Evolutionary conservation across 2,888 invertebrate species (phyloP).

Genomic region (Leptopterna dolabrata): DNA sequence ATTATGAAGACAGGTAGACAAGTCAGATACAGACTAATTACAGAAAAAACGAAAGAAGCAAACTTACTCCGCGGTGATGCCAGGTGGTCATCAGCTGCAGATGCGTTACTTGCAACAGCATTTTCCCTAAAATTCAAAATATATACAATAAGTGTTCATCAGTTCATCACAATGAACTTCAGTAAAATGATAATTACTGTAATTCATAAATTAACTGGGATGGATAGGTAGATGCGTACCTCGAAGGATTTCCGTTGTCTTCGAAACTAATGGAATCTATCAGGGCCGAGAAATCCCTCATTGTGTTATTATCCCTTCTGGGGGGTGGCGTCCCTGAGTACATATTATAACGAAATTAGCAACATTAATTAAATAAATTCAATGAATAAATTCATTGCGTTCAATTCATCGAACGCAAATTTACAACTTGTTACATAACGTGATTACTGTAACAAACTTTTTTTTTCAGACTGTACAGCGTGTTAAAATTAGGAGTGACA

Average conservation of each 20-base stretch:
- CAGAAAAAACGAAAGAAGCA: no score
- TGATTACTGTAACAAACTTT: no score
- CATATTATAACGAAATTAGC: no score
- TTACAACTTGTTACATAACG: no score
- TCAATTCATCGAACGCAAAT: no score
- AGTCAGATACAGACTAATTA: no score
- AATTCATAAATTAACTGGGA: background rate
- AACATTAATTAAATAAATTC: no score
- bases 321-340: background rate
- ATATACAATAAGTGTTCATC: background rate
- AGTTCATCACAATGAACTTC: background rate
- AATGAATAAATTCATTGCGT: no score
- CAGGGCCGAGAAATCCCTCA: slow-evolving; percentile 8
- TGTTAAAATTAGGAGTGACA: no score
- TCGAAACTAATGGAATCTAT: slow-evolving; percentile 26
- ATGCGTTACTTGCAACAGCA: background rate
- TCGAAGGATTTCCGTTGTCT: slow-evolving; percentile 46
- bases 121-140: background rate
- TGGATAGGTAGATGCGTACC: background rate
- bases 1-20: no score
- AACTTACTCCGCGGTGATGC: slow-evolving; percentile 4
- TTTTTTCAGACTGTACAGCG: no score
- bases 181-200: no score
- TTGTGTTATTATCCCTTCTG: background rate
- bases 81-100: background rate